Conservation (phyloP, 1,140 invertebrate species). For the Cotesia vestalis region DNA sequence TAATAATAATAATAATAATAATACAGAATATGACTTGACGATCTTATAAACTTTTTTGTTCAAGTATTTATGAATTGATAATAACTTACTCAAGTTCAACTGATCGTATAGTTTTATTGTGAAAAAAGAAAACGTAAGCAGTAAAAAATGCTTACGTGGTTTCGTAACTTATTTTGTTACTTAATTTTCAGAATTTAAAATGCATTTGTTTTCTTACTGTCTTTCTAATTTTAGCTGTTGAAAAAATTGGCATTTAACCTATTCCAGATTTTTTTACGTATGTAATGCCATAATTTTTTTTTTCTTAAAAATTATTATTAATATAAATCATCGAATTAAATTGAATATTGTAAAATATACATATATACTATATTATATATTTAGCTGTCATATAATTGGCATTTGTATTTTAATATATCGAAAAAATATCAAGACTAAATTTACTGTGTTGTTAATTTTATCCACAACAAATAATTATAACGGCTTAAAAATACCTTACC, state of each 20-base stretch:
- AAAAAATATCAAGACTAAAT: slow-evolving; percentile 35
- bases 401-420: slow-evolving; percentile 62
- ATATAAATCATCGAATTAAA: slow-evolving; percentile 25
- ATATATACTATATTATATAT: slow-evolving; percentile 38
- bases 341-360: slow-evolving; percentile 21
- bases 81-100: neutral
- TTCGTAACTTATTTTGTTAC: no score
- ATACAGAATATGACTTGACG: neutral
- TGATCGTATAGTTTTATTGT: neutral
- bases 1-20: neutral
- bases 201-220: slow-evolving; percentile 6
- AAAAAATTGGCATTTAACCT: slow-evolving; percentile 24
- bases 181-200: no score
- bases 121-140: no score
- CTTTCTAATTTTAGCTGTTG: neutral
- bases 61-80: neutral
- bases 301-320: neutral
- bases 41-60: neutral
- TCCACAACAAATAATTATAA: neutral
- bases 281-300: neutral
- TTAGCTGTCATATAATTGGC: slow-evolving; percentile 50
- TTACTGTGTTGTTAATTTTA: slow-evolving; percentile 15
- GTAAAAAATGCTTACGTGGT: no score
- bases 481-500: no score
- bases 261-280: slow-evolving; percentile 6